Conservation (phyloP, 2,113 vertebrate genomes). For the Acrocephalus kingi region DNA sequence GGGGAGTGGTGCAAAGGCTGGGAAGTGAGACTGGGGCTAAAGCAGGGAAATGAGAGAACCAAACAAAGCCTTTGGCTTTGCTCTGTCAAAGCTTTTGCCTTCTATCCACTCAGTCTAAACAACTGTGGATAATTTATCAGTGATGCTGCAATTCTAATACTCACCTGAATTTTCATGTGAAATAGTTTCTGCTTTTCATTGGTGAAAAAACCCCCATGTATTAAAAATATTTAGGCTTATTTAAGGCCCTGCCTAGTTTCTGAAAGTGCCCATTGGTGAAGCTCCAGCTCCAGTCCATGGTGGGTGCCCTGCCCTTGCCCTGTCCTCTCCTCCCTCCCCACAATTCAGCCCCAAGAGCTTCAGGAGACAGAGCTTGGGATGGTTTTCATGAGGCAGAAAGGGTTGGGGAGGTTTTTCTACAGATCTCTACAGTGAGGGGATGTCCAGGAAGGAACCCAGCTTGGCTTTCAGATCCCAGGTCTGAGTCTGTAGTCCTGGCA, state of each 20-base stretch:
- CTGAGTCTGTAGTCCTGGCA: not conserved
- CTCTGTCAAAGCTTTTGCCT: not conserved
- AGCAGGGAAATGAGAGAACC: not conserved
- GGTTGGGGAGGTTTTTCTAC: not conserved
- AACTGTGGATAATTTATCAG: not conserved
- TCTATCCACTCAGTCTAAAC: not conserved
- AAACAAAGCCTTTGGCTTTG: not conserved
- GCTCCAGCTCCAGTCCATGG: not conserved
- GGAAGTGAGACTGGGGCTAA: not conserved
- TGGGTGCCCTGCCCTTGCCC: not conserved
- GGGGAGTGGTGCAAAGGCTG: not conserved
- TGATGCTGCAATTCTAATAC: not conserved
- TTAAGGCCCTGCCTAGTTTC: not conserved
- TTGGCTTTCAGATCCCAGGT: not conserved
- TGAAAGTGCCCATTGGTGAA: not conserved
- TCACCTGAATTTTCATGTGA: not conserved
- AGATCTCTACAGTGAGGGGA: not conserved
- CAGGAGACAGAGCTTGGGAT: not conserved
- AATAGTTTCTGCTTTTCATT: not conserved
- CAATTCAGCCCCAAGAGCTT: not conserved
- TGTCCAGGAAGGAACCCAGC: not conserved
- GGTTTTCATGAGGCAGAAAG: conserved; percentile 5
- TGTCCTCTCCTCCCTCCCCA: not conserved
- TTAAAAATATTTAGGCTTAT: not conserved
- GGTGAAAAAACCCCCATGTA: not conserved